Base-by-base conservation (phyloP, 2,888 invertebrate genomes). In the Monopis laevigella region DNA sequence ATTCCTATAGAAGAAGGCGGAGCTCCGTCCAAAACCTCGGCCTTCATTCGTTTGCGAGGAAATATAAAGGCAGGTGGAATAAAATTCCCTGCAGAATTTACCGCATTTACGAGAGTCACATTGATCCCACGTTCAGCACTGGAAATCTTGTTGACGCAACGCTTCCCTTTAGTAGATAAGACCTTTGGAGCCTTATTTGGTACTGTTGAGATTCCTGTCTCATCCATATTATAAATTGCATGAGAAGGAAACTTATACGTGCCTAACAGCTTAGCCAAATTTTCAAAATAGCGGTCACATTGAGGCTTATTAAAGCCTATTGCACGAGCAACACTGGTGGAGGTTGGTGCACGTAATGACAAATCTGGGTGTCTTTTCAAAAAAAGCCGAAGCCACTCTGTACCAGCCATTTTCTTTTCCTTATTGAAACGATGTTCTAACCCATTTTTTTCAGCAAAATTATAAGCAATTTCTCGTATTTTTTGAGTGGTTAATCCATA, bases 81-180 rank as follows among this genome's bases (percentile, higher is more conserved):
- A n/a, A n/a, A n/a, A n/a, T n/a, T 27, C n/a, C n/a, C 24, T 24
- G 24, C 24, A 24, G 24, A 6, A 24, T 24, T 24, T 24, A 24
- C 24, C 24, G 45, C 45, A 42, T 10, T 19, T 3, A 46, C 43
- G 6, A 46, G 35, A n/a, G 45, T 48, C 4, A 51, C 34, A 16
- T 36, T 50, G 27, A 40, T 38, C 5, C 51, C 54, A 42, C 50
- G 34, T 36, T 54, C 54, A 16, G 46, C 51, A 43, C 43, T 40
- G 2, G 35, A 26, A 21, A 52, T 41, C n/a, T 49, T 53, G 18
- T 40, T 41, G 8, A 51, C 50, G 12, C 13, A n/a, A 21, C 42
- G 42, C 40, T 47, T 51, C 1, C 51, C 50, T 42, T 46, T 48
- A 1, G 29, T 30, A 30, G 30, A 30, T 30, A 30, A 11, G 11